Conservation (phyloP, 2,888 invertebrate species). For the Rhagium mordax region DNA sequence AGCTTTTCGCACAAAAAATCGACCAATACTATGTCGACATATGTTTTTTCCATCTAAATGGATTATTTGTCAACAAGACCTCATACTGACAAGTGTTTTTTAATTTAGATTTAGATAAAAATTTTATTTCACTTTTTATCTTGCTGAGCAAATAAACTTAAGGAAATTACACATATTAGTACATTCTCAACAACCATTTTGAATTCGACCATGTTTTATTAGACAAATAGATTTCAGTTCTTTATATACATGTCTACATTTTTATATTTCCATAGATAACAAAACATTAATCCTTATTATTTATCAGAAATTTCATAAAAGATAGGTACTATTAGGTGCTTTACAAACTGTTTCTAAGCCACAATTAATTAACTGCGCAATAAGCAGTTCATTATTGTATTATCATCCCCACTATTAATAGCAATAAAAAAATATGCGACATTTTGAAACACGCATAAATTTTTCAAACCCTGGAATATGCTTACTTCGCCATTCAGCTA, state of each 20-base stretch:
- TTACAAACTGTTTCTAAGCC: neutral
- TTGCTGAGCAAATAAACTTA: constrained; percentile 41
- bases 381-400: neutral
- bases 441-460: neutral
- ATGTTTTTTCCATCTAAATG: constrained; percentile 35
- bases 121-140: constrained; percentile 42
- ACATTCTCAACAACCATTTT: constrained; percentile 14
- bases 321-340: neutral
- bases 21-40: constrained; percentile 42
- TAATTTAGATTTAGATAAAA: constrained; percentile 41
- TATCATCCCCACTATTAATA: neutral
- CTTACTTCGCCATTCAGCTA: too few species aligned
- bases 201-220: neutral
- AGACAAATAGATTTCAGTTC: neutral
- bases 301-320: neutral
- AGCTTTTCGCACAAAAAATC: constrained; percentile 44
- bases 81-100: constrained; percentile 41
- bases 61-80: constrained; percentile 40
- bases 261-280: constrained; percentile 12
- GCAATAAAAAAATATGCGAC: neutral
- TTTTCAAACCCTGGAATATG: too few species aligned
- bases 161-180: constrained; percentile 41
- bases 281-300: constrained; percentile 2
- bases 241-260: constrained; percentile 7
- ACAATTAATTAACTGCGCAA: neutral